A percentile compares a stretch with the other conserved stretches of the same genome.
These are phyloP conservation scores for Aurelia sp. DNA, from an alignment of 30 jellyfish, hydroid and myxozoan genomes.

Conservation along the genomic window DNA sequence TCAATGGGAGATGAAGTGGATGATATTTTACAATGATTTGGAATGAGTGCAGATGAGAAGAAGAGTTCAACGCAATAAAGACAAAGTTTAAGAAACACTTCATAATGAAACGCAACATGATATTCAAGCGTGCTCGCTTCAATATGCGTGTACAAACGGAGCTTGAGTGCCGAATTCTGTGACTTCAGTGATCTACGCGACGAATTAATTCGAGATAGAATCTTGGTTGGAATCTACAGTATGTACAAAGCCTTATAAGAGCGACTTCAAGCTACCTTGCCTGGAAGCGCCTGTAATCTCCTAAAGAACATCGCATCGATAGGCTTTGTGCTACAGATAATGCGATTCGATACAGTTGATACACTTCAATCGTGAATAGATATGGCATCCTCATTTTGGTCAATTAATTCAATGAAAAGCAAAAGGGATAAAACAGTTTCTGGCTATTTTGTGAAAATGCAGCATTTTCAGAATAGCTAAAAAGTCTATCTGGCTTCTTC, in stretches of 20 bases:
- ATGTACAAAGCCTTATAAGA: conserved; percentile 37
- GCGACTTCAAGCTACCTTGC: too few species aligned
- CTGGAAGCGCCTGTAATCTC: too few species aligned
- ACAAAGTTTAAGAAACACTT: background rate
- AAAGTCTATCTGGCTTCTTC: too few species aligned
- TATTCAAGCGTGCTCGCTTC: conserved; percentile 29
- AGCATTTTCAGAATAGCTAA: too few species aligned
- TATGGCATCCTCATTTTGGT: too few species aligned
- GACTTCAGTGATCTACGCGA: conserved; percentile 16
- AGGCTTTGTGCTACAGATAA: too few species aligned
- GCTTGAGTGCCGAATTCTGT: conserved; percentile 43
- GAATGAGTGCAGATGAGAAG: background rate
- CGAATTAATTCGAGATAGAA: conserved; percentile 37
- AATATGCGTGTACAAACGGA: conserved; percentile 3
- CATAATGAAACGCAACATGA: conserved; percentile 1
- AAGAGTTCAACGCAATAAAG: conserved; percentile 21
- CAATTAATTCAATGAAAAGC: too few species aligned
- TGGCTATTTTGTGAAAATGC: too few species aligned
- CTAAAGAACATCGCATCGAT: too few species aligned
- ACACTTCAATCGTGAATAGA: too few species aligned
- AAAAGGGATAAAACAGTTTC: too few species aligned
- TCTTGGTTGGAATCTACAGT: conserved; percentile 47
- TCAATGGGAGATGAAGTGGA: conserved; percentile 3
- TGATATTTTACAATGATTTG: conserved; percentile 6
- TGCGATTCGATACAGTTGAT: too few species aligned